Conservation (phyloP, 2,113 vertebrate species). For the Crocuta crocuta region DNA sequence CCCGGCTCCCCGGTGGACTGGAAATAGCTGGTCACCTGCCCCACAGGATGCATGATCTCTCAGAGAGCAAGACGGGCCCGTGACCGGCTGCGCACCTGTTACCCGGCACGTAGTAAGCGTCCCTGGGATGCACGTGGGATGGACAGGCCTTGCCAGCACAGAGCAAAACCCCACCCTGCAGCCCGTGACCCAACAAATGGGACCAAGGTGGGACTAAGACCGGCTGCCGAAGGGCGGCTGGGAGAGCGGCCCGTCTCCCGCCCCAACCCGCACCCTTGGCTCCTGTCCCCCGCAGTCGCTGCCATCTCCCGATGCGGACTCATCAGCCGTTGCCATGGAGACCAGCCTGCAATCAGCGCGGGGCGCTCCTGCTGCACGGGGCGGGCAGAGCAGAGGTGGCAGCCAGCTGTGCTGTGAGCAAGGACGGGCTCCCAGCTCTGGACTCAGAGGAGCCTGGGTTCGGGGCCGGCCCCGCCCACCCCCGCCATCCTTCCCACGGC, state of each 20-base stretch:
- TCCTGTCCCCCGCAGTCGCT: neutral
- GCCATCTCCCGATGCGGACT: neutral
- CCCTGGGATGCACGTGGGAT: neutral
- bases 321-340: constrained; percentile 71
- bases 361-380: constrained; percentile 37
- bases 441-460: neutral
- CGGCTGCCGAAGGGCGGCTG: fast-evolving
- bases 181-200: neutral
- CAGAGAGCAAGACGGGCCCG: neutral
- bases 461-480: fast-evolving
- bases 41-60: neutral
- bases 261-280: constrained; percentile 33
- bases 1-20: fast-evolving
- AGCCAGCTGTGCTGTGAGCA: neutral
- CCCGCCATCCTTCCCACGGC: neutral
- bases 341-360: constrained; percentile 46
- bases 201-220: neutral
- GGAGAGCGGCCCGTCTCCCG: neutral
- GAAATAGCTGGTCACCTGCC: neutral
- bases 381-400: neutral
- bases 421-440: fast-evolving
- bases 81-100: fast-evolving
- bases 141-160: neutral
- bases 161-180: neutral
- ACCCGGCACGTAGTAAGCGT: fast-evolving